A percentile compares a stretch with the other conserved stretches of the same genome.
Conservation (phyloP, 2,797 vertebrate species). For the Muscicapa comitata region DNA sequence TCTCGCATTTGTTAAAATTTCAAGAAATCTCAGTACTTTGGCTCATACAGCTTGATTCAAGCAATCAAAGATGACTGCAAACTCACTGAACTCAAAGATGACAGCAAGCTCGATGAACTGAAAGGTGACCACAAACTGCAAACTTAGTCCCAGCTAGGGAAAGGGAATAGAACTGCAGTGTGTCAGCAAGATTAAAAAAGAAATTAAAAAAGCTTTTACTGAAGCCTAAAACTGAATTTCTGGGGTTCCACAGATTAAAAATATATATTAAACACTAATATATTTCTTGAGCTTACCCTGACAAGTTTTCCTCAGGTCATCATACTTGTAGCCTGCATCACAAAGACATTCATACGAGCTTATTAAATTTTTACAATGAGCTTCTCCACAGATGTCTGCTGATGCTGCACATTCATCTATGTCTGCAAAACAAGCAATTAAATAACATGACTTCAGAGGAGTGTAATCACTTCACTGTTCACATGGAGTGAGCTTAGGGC, state of each 20-base stretch:
- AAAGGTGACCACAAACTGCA: neutral
- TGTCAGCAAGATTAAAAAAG: neutral
- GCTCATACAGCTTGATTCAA: neutral
- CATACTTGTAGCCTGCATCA: constrained; percentile 82
- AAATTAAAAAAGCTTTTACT: neutral
- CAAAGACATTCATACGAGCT: constrained; percentile 89
- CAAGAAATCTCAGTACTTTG: neutral
- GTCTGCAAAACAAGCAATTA: constrained; percentile 78
- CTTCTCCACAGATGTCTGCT: constrained; percentile 84
- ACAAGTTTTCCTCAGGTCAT: constrained; percentile 83
- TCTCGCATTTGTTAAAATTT: neutral
- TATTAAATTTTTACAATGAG: constrained; percentile 81
- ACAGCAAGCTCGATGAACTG: neutral
- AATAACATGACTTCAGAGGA: neutral
- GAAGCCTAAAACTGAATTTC: neutral
- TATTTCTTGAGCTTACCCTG: constrained; percentile 76
- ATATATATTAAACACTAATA: neutral
- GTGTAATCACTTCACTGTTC: neutral
- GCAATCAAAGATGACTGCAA: neutral
- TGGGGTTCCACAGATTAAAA: neutral
- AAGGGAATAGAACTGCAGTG: neutral
- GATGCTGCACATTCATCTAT: constrained; percentile 83
- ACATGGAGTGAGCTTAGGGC: neutral
- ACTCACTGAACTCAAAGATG: neutral
- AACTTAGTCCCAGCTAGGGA: neutral